Evolutionary conservation across 2,113 vertebrate species (phyloP), one percentile per base, ranked within the genome.

Genomic region (Sciurus niger): DNA sequence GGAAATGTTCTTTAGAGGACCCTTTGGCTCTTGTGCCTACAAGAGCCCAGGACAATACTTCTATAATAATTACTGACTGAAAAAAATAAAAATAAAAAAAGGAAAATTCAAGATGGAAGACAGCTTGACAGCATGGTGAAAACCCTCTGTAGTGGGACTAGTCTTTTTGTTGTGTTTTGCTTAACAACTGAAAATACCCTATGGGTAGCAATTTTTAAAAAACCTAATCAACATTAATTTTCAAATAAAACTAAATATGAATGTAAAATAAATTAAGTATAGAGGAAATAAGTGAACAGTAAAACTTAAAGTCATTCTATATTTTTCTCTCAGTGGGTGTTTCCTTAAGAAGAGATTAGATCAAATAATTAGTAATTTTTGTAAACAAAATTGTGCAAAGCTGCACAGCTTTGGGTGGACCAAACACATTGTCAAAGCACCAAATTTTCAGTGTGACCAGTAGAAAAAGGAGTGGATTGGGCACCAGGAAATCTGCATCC

Each of bases 71-170:
- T 97, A 88, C 92, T 92, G 67, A 82, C 80, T 40, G 30, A 30
- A 65, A 65, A 70, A 68, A 24, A n/a, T n/a, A n/a, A 65, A 63
- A 63, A 25, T 37, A 25, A 11, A 89, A 85, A 87, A 97, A 96
- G 95, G 91, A 93, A 98, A 98, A 96, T 89, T 90, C 89, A 70
- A 96, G 97, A 92, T 90, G 91, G 94, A 90, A 98, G 95, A 90
- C 22, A 70, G 58, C 65, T 84, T 55, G 51, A 48, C 13, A 22
- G 79, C n/a, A 76, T 1, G 17, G n/a, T 60, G 20, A 78, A 82
- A 95, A 20, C 12, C 18, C 34, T 13, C 37, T 51, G 86, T 74
- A 34, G 65, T 28, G 51, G 32, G n/a, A 58, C 25, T 60, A 12
- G 2, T 32, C 25, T 32, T 77, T 37, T 40, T 24, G 12, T n/a